Evolutionary conservation across 2,113 vertebrate species (phyloP).

Genomic region (Colistium nudipinnis): DNA sequence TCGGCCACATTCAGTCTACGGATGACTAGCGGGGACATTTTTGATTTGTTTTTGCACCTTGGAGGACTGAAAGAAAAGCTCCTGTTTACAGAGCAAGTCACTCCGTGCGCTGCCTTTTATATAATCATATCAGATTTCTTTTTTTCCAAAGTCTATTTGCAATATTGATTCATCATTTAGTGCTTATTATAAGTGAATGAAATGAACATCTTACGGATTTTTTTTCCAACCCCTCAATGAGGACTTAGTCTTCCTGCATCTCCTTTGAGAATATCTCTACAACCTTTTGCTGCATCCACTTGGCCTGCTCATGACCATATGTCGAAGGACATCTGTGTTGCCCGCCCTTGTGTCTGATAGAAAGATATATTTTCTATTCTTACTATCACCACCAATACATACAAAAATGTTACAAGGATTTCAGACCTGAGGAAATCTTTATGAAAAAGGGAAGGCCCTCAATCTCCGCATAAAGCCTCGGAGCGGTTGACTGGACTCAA

Average conservation of each 20-base stretch:
- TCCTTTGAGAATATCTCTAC: too few species aligned
- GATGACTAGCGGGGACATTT: neutral
- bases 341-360: neutral
- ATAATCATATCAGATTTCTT: too few species aligned
- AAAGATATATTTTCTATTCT: neutral
- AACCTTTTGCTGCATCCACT: too few species aligned
- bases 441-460: too few species aligned
- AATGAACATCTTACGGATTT: neutral
- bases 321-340: neutral
- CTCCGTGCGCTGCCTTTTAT: neutral
- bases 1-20: neutral
- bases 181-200: neutral
- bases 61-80: neutral
- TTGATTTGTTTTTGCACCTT: neutral
- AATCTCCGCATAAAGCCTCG: too few species aligned
- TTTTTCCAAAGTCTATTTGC: too few species aligned
- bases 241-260: neutral
- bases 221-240: neutral
- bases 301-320: neutral
- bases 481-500: too few species aligned
- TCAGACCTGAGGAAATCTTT: too few species aligned
- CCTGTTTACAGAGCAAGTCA: neutral
- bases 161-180: neutral
- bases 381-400: too few species aligned
- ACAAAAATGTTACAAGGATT: too few species aligned